phyloP scores from a whole-genome alignment of 1,140 invertebrate species.

The Cephus cinctus region DNA sequence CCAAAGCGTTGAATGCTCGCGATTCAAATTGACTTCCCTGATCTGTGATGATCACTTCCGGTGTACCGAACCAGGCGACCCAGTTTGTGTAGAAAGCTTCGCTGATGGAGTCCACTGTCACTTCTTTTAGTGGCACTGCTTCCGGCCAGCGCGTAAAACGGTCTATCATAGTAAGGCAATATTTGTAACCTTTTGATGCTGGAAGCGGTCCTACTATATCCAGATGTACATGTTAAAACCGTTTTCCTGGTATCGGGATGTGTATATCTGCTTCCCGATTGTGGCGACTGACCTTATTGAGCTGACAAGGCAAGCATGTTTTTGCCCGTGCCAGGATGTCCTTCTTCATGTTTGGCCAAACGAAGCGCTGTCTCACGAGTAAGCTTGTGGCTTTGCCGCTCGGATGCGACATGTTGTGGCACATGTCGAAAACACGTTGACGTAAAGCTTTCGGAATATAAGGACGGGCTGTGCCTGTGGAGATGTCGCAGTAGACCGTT shows the following conservation, averaged over 20 bases:
- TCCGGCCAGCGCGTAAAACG: slow-evolving; percentile 44
- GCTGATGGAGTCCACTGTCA: slow-evolving; percentile 29
- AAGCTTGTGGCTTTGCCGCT: no score
- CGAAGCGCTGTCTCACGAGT: no score
- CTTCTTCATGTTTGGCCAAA: no score
- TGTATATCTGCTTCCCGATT: not conserved
- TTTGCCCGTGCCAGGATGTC: no score
- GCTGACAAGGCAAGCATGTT: not conserved
- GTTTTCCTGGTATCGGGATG: not conserved
- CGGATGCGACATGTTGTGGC: no score
- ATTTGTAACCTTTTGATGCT: slow-evolving; percentile 9
- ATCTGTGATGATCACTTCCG: slow-evolving; percentile 6
- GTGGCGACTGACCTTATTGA: not conserved
- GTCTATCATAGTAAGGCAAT: slow-evolving; percentile 23
- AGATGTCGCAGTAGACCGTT: not conserved
- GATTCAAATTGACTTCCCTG: slow-evolving; percentile 31
- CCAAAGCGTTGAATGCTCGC: slow-evolving; percentile 18
- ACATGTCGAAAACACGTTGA: no score
- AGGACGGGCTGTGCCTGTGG: not conserved
- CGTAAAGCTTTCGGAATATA: not conserved
- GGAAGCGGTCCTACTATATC: slow-evolving; percentile 12
- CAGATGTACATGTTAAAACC: no score
- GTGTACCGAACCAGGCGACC: slow-evolving; percentile 38
- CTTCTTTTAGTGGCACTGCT: slow-evolving; percentile 39
- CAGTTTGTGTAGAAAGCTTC: slow-evolving; percentile 32